phyloP scores from a whole-genome alignment of 1,140 invertebrate species.

The Zaprionus nigranus region DNA sequence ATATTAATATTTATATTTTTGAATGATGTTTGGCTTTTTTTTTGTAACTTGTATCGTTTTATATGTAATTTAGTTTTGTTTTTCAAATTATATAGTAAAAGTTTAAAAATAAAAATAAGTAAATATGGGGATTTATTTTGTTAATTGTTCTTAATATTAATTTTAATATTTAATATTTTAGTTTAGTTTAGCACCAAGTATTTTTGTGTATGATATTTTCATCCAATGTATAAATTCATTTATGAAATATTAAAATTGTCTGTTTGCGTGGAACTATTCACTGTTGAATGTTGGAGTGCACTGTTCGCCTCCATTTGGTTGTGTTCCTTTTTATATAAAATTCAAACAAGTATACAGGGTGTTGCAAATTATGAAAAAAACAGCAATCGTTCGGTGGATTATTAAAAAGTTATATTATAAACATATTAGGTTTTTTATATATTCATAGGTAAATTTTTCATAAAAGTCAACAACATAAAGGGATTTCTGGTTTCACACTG shows the following conservation, averaged over 20 bases:
- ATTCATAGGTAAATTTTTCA: neutral
- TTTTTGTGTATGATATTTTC: neutral
- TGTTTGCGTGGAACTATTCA: neutral
- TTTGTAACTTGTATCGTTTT: too few species aligned
- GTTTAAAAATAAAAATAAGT: too few species aligned
- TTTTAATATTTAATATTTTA: too few species aligned
- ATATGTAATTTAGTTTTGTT: too few species aligned
- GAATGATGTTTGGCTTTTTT: too few species aligned
- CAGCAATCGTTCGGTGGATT: neutral
- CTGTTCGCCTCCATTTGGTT: neutral
- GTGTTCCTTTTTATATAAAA: neutral
- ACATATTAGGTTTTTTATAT: neutral
- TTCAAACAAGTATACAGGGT: neutral
- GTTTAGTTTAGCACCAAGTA: neutral
- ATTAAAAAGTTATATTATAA: neutral
- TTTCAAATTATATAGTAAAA: too few species aligned
- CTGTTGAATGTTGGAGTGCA: neutral
- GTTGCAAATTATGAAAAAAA: neutral
- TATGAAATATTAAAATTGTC: too few species aligned
- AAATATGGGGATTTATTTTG: too few species aligned
- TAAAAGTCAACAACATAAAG: neutral
- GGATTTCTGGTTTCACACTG: too few species aligned
- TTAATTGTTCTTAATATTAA: too few species aligned
- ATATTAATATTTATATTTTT: too few species aligned
- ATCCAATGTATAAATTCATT: neutral